These are phyloP conservation scores for Dendrolimus kikuchii DNA, from an alignment of 1,140 invertebrate species.

Conservation along the genomic window DNA sequence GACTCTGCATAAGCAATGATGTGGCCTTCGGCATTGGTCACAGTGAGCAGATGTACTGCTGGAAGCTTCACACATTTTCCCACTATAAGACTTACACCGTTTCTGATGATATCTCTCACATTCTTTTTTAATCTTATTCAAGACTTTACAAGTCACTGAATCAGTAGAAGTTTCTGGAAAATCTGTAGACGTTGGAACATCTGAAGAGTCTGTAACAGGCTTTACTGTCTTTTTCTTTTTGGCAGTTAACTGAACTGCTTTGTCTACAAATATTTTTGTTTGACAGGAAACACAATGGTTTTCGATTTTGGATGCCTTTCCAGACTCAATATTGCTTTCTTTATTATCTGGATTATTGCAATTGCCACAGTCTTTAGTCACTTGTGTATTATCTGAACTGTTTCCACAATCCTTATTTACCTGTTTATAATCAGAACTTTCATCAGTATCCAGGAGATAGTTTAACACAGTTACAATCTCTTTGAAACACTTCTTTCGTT, in stretches of 20 bases:
- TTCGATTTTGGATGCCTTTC: background rate
- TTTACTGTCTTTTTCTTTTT: conserved; percentile 26
- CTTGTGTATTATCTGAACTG: conserved; percentile 13
- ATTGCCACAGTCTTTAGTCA: background rate
- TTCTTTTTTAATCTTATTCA: conserved; percentile 57
- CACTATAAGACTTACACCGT: conserved; percentile 34
- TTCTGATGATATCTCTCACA: conserved; percentile 57
- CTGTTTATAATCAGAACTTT: conserved; percentile 33
- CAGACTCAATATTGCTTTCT: conserved; percentile 10
- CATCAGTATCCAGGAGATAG: conserved; percentile 57
- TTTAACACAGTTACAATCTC: conserved; percentile 54
- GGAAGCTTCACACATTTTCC: conserved; percentile 36
- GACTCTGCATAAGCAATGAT: conserved; percentile 44
- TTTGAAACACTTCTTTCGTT: conserved; percentile 55
- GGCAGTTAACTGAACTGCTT: conserved; percentile 34
- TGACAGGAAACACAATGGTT: conserved; percentile 1
- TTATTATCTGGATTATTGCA: conserved; percentile 1
- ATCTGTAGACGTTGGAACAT: conserved; percentile 39
- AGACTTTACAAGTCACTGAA: conserved; percentile 46
- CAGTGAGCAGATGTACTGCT: conserved; percentile 51
- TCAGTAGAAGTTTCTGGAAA: conserved; percentile 44
- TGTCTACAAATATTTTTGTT: conserved; percentile 28
- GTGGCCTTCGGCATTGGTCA: conserved; percentile 35
- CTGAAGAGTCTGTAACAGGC: conserved; percentile 36
- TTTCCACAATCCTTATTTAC: conserved; percentile 17